Conservation (phyloP, 1,140 invertebrate genomes). For the Gryon sp. region DNA sequence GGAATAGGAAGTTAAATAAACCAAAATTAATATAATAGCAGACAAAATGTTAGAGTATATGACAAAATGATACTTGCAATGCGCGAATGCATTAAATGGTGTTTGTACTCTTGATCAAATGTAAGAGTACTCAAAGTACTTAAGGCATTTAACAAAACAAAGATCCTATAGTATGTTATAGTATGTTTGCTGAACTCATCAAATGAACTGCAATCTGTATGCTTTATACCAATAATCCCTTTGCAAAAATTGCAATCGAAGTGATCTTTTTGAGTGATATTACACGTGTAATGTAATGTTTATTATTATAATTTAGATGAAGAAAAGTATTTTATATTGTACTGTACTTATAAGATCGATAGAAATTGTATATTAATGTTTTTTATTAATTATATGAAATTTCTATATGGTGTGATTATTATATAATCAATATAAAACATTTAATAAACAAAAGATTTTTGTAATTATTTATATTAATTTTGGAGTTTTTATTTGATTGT, state of each 20-base stretch:
- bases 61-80: background rate
- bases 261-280: slow-evolving; percentile 62
- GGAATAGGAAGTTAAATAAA: slow-evolving; percentile 39
- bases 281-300: slow-evolving; percentile 35
- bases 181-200: background rate
- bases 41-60: slow-evolving; percentile 31
- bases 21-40: background rate
- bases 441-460: slow-evolving; percentile 4
- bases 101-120: slow-evolving; percentile 11
- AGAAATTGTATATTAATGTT: slow-evolving; percentile 32
- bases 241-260: slow-evolving; percentile 34
- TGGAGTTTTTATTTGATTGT: background rate
- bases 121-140: slow-evolving; percentile 37
- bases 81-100: background rate
- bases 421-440: slow-evolving; percentile 11
- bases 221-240: slow-evolving; percentile 30
- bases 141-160: slow-evolving; percentile 58
- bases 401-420: background rate
- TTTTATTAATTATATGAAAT: slow-evolving; percentile 27
- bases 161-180: slow-evolving; percentile 1
- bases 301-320: slow-evolving; percentile 26
- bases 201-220: background rate
- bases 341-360: slow-evolving; percentile 46
- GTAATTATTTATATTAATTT: background rate
- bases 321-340: slow-evolving; percentile 52